Evolutionary conservation across 2,113 vertebrate species (phyloP), one percentile per base, ranked within the genome.

Genomic region (Leptosomus discolor): DNA sequence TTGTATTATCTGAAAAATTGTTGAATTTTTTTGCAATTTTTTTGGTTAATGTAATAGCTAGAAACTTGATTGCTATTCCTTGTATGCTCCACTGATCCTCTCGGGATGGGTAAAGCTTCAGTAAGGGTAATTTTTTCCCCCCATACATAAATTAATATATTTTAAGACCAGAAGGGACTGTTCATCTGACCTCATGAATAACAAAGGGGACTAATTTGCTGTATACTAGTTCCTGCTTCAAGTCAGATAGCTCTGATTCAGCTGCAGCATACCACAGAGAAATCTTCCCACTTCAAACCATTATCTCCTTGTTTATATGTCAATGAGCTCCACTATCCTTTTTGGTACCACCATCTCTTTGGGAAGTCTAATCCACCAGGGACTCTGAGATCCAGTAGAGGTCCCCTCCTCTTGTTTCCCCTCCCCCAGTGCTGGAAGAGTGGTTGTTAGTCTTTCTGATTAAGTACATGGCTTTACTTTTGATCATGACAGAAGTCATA

Each of bases 111-210:
- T 77, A 92, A 77, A 86, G 20, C 21, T 89, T 85, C 78, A 70
- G 46, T 70, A 34, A 78, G 15, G 16, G 18, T 67, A 57, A 29
- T 63, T 63, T 64, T 64, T 13, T 5, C 0, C 18, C 37, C 4
- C 22, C 11, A 3, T 56, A 48, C 84, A 85, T 82, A 95, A 91
- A 91, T 87, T 67, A 95, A 82, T 95, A 6, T 48, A 93, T 90
- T 95, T 95, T 90, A 83, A 73, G 53, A 90, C 29, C 39, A 93
- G 61, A 88, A 85, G 75, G 57, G 57, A 92, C n/a, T 80, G 53
- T 79, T 94, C 74, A 16, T 75, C 73, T 94, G 78, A 92, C 58
- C 37, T 92, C 41, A 79, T 73, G 48, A 81, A 65, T 88, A 85
- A 93, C 77, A 91, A 88, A 94, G 45, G 29, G 36, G 85, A 58